These are phyloP conservation scores for Lerema accius DNA, from an alignment of 1,140 invertebrate genomes.

Conservation along the genomic window DNA sequence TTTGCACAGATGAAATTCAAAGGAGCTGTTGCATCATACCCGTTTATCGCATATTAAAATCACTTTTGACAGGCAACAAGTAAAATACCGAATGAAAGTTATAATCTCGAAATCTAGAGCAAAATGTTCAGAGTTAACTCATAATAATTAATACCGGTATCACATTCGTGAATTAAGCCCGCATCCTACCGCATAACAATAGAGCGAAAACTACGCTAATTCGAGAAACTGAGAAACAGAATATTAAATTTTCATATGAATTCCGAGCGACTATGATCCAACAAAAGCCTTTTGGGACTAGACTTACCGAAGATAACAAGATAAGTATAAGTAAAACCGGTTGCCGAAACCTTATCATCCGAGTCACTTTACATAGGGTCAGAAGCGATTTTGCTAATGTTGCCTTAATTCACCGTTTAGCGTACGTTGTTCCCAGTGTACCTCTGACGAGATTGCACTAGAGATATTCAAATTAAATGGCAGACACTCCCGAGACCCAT, in stretches of 20 bases:
- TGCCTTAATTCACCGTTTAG: slow-evolving; percentile 67
- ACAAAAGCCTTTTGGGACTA: slow-evolving; percentile 66
- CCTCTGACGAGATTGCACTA: slow-evolving; percentile 56
- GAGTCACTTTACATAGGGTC: slow-evolving; percentile 61
- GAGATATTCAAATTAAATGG: slow-evolving; percentile 68
- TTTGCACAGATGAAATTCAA: slow-evolving; percentile 14
- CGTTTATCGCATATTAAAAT: slow-evolving; percentile 50
- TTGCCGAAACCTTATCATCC: slow-evolving; percentile 58
- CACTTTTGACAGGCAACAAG: slow-evolving; percentile 59
- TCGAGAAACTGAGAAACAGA: slow-evolving; percentile 71
- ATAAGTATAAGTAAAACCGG: slow-evolving; percentile 53
- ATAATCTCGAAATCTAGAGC: slow-evolving; percentile 67
- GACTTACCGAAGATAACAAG: slow-evolving; percentile 65
- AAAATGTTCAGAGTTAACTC: slow-evolving; percentile 73
- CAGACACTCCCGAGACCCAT: slow-evolving; percentile 38
- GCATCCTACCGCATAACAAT: slow-evolving; percentile 70
- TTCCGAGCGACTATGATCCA: slow-evolving; percentile 64
- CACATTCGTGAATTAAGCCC: slow-evolving; percentile 71
- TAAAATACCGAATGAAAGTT: slow-evolving; percentile 64
- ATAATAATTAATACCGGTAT: slow-evolving; percentile 75
- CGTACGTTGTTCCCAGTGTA: slow-evolving; percentile 54
- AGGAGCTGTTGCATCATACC: slow-evolving; percentile 50
- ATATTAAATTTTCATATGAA: slow-evolving; percentile 80
- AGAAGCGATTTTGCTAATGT: slow-evolving; percentile 59
- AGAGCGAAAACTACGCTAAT: slow-evolving; percentile 66